Conservation (phyloP, 2,797 vertebrate species). For the Ptychobarbus kaznakovi region DNA sequence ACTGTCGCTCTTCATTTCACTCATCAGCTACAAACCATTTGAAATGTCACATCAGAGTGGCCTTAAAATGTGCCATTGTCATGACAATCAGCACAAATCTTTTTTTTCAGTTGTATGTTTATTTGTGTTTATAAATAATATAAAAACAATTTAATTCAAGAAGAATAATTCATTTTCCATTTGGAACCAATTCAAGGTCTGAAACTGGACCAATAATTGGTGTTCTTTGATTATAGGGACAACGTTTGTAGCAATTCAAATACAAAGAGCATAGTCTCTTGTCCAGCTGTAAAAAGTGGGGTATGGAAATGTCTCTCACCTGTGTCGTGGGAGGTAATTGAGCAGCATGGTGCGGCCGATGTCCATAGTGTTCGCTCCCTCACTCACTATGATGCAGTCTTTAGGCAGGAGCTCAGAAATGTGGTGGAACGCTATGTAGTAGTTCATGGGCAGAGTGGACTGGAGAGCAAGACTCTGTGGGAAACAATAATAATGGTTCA, state of each 20-base stretch:
- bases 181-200: background rate
- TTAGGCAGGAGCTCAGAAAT: slow-evolving; percentile 86
- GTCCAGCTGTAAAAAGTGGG: background rate
- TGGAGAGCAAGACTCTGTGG: slow-evolving; percentile 81
- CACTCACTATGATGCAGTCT: slow-evolving; percentile 92
- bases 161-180: background rate
- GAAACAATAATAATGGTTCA: slow-evolving; percentile 14
- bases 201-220: background rate
- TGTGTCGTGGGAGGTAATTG: slow-evolving; percentile 89
- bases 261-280: background rate
- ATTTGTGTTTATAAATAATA: background rate
- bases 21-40: background rate
- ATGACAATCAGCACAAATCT: background rate
- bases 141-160: background rate
- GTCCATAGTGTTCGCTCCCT: slow-evolving; percentile 98
- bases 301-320: slow-evolving; percentile 69
- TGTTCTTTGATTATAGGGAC: background rate
- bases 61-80: background rate
- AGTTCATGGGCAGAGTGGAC: slow-evolving; percentile 88
- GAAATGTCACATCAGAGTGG: background rate
- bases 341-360: slow-evolving; percentile 94
- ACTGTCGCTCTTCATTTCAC: background rate
- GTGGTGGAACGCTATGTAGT: slow-evolving; percentile 92
- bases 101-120: background rate
- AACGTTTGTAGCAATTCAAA: background rate